Conservation (phyloP, 2,113 vertebrate genomes). For the Nymphicus hollandicus region DNA sequence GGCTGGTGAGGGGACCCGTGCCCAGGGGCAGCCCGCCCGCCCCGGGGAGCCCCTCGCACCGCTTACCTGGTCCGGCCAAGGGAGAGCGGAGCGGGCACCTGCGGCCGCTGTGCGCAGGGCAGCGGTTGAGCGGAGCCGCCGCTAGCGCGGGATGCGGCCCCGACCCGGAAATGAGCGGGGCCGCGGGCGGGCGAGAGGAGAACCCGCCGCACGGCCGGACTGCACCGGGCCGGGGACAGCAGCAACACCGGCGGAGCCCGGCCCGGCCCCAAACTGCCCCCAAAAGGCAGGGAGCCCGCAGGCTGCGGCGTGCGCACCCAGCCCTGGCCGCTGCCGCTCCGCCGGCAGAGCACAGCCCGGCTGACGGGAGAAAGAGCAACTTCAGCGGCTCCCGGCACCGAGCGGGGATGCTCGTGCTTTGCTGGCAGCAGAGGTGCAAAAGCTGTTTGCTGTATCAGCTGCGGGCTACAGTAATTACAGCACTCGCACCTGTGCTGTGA, state of each 20-base stretch:
- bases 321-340: not conserved
- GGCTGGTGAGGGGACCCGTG: not conserved
- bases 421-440: not conserved
- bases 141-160: not conserved
- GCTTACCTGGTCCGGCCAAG: not conserved
- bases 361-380: not conserved
- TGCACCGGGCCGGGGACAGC: not conserved
- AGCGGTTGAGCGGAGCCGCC: not conserved
- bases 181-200: not conserved
- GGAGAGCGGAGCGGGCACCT: not conserved
- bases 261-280: not conserved
- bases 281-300: not conserved
- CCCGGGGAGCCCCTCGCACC: not conserved
- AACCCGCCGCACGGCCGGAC: not conserved
- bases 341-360: not conserved
- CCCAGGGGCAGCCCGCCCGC: not conserved
- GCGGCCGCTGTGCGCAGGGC: not conserved
- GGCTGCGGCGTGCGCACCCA: not conserved
- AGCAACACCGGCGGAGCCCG: not conserved
- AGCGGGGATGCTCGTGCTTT: rapidly evolving
- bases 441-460: not conserved
- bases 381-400: not conserved
- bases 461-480: rapidly evolving
- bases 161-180: conserved; percentile 13
- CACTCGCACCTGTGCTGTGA: not conserved